Evolutionary conservation across 2,888 invertebrate genomes (phyloP), one percentile per base, ranked within the genome.

Genomic region (Sepiola atlantica): DNA sequence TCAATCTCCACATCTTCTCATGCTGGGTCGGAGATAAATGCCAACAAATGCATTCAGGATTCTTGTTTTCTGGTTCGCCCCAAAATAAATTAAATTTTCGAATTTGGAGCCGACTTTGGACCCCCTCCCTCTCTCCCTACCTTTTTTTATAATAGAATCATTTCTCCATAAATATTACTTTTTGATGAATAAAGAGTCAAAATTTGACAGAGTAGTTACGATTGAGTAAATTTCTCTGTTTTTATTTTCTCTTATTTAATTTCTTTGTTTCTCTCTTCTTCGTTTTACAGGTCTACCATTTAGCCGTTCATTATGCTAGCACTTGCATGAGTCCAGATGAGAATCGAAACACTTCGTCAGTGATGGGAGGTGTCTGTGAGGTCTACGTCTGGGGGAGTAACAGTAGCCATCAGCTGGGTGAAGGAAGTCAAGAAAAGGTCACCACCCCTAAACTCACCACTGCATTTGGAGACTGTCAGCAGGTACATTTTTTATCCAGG

Each of bases 321-420:
- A 96, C 96, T n/a, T 97, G 96, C 95, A 95, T 95, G 77, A 95
- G 95, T 35, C 96, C 96, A 18, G 97, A 96, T 95, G 96, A 96
- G 95, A 96, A 96, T 94, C 95, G 94, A 90, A 96, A 96, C 95
- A 96, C 94, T 54, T 35, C 54, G 24, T 93, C 93, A 55, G 93
- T 93, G 16, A 35, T 94, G 90, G 94, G 93, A 32, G 95, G 95
- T 61, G 94, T 94, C 14, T 96, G 98, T 96, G 98, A 98, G 96
- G 98, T 98, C 28, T 98, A 97, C 96, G 98, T 98, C 35, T 98
- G 98, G 98, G 98, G 98, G 6, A 98, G 98, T 96, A 98, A 98
- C 97, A 98, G 98, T 14, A 98, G 98, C 16, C 98, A 98, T 96
- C 98, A 98, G 96, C 96, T 98, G 90, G 98, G 98, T 18, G 98